Base-by-base conservation (phyloP, 2,888 invertebrate genomes). In the Plagodis dolabraria region DNA sequence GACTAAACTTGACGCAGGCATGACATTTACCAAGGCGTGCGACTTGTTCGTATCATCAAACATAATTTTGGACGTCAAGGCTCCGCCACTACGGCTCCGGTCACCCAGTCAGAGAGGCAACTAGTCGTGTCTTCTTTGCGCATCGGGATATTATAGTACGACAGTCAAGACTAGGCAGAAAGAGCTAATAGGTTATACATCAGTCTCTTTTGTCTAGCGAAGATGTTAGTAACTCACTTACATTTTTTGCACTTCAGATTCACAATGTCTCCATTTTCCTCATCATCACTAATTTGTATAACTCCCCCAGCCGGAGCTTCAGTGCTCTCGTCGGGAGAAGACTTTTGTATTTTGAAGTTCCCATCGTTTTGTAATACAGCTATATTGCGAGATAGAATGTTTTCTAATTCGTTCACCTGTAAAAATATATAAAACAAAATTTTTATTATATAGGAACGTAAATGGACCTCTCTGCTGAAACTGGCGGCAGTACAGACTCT, bases 311-410 rank as follows among this genome's bases (percentile, higher is more conserved):
- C 43, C 5, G 82, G 83, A 42, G 75, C 10, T 44, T 52, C 51
- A 7, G 46, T 38, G 11, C 0, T 33, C n/a, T 49, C 53, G 43
- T 33, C 22, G 0, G 56, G 53, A n/a, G 12, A 46, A 38, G 80
- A 78, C 70, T 78, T 75, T 76, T 83, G 77, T 48, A 87, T 78
- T 66, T 76, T 83, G 64, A 89, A 93, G 74, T 94, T 94, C n/a
- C 96, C 96, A 84, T 96, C 95, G 78, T 94, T 94, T 64, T 95
- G 95, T 42, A 96, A 82, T 45, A 95, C 88, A 7, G 94, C 95
- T 68, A 94, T 94, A 65, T 94, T 83, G 81, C 75, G 89, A 56
- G 92, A 93, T 69, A 93, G 82, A 70, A 94, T 94, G 64, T 78
- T 89, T 72, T 94, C 94, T 65, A 94, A 87, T 83, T 93, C 96